A percentile compares a stretch with the other conserved stretches of the same genome.
Conservation (phyloP, 2,888 invertebrate genomes). For the Macropis europaea region DNA sequence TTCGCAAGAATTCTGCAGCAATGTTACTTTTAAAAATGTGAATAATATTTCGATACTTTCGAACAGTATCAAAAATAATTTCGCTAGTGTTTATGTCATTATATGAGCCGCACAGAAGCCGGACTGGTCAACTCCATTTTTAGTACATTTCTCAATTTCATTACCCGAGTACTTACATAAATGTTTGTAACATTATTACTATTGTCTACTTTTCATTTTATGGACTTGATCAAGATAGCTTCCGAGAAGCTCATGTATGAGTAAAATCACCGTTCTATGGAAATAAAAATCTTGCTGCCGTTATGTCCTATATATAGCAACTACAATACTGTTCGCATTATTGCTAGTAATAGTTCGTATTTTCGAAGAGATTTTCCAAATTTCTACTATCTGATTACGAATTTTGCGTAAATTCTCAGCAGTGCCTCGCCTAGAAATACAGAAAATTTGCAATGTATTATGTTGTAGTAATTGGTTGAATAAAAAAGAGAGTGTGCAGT, state of each 20-base stretch:
- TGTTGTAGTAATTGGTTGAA: background rate
- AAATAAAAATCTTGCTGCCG: background rate
- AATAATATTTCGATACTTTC: background rate
- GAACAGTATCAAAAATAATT: background rate
- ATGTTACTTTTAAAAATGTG: too few species aligned
- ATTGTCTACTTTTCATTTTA: too few species aligned
- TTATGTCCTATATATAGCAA: background rate
- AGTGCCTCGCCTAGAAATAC: too few species aligned
- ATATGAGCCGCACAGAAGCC: too few species aligned
- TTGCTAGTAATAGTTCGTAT: background rate
- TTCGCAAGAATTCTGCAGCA: too few species aligned
- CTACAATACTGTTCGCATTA: too few species aligned
- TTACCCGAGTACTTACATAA: too few species aligned
- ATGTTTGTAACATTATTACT: too few species aligned
- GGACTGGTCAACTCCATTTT: too few species aligned
- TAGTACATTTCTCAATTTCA: too few species aligned
- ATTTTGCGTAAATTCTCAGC: background rate
- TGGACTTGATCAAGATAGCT: too few species aligned
- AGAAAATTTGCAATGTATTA: background rate
- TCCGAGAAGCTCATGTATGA: too few species aligned
- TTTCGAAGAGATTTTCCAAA: background rate
- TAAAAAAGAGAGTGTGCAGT: background rate
- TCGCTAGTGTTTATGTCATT: background rate
- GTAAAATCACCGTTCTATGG: background rate
- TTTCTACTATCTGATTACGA: rapidly evolving